Base-by-base conservation (phyloP, 2,797 vertebrate species). In the Jordanella pulchra region DNA sequence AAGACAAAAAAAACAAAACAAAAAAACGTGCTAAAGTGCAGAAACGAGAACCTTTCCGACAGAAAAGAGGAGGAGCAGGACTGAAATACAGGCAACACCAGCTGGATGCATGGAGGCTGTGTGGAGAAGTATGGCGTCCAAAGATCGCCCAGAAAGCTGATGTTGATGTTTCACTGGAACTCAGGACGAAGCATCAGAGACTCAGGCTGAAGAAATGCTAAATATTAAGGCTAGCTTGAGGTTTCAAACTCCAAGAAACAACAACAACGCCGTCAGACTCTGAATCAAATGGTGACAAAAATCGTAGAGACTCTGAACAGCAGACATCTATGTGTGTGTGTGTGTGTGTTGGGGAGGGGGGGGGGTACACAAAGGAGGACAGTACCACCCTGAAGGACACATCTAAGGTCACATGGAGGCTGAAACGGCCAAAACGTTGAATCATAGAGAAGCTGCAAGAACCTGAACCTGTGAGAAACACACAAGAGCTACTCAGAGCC, bases 21-120 rank as follows among this genome's bases (percentile, higher is more conserved):
- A 48, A 11, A 51, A 67, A 66, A 68, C 27, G 14, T 65, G 13
- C 12, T 78, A 73, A 78, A 73, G 66, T 56, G 67, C 71, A 73
- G 71, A 58, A 67, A 67, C 11, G 53, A 73, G 64, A 73, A 48
- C 25, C n/a, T 50, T 50, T 58, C 35, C 60, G 23, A 39, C 60
- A 63, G 35, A 63, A 44, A 39, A 47, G 50, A 75, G 32, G 48
- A 27, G 51, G 63, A 64, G 50, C 17, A n/a, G 39, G 44, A 7
- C 15, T 4, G 42, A 27, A 25, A 17, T n/a, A 56, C 51, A 76
- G 45, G 44, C 28, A 30, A 7, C 67, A 5, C 17, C 9, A 15
- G n/a, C 21, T 15, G 14, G 28, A 53, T 0, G 6, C n/a, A 11
- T 21, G 53, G 35, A 28, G 10, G 51, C 9, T n/a, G n/a, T 60